Evolutionary conservation across 2,113 vertebrate genomes (phyloP), one percentile per base, ranked within the genome.

Genomic region (Amia ocellicauda): DNA sequence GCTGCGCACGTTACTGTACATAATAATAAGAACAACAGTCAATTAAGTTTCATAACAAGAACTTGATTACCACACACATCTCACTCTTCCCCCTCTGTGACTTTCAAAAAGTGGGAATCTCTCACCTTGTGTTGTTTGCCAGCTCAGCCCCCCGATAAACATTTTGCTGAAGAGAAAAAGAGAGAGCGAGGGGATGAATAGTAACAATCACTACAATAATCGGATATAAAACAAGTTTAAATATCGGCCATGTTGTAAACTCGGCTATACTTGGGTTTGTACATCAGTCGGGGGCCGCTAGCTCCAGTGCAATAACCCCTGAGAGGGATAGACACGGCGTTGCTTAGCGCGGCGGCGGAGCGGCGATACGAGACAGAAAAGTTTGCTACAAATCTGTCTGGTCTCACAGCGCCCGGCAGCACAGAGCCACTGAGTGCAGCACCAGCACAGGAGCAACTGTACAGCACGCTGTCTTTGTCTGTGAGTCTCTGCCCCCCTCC

Each of bases 71-170:
- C n/a, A n/a, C n/a, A n/a, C n/a, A n/a, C n/a, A n/a, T n/a, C n/a
- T n/a, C n/a, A n/a, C n/a, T n/a, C n/a, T n/a, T n/a, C n/a, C n/a
- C n/a, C n/a, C n/a, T n/a, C n/a, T n/a, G n/a, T n/a, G n/a, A n/a
- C n/a, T n/a, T n/a, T n/a, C n/a, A n/a, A n/a, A n/a, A n/a, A n/a
- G n/a, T n/a, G 20, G 5, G 17, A 16, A 19, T 17, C 5, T 60
- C 88, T 93, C 89, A 97, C 94, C 94, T 95, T 96, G 94, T 77
- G 93, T 96, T 52, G 94, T 96, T 78, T 97, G 94, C 94, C 94
- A 97, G 82, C 94, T 96, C 72, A 95, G 89, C 85, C 94, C 94
- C 76, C 94, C 94, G 84, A 95, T 94, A 87, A 97, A 96, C 94
- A 97, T 96, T 89, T 96, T 96, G 84, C 94, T 97, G 89, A 79